Evolutionary conservation across 2,797 vertebrate species (phyloP).

Genomic region (Nothura maculosa): DNA sequence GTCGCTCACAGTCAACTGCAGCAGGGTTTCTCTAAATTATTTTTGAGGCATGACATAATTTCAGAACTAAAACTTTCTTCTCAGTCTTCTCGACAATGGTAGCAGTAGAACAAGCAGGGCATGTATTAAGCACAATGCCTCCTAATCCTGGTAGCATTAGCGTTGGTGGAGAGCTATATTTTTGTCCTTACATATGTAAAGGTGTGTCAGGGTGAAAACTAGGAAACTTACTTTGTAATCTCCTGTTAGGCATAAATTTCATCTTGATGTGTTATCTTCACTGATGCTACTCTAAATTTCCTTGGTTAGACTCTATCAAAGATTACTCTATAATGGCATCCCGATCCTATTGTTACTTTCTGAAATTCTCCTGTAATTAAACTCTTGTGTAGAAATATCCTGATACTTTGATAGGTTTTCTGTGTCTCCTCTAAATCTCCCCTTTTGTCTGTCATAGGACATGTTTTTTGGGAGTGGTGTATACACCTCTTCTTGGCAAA

Average conservation of each 20-base stretch:
- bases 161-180: background rate
- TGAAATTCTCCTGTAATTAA: background rate
- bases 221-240: background rate
- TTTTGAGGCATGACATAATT: background rate
- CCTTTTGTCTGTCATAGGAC: background rate
- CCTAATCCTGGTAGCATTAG: background rate
- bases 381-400: background rate
- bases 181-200: background rate
- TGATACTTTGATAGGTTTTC: background rate
- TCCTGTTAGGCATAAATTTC: background rate
- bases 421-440: background rate
- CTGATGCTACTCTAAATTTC: background rate
- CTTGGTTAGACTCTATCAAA: background rate
- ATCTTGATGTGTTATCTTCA: background rate
- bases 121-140: background rate
- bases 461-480: background rate
- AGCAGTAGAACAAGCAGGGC: background rate
- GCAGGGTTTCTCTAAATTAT: background rate
- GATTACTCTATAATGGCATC: background rate
- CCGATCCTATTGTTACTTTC: background rate
- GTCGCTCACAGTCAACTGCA: conserved; percentile 9
- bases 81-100: background rate
- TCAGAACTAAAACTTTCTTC: background rate
- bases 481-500: background rate
- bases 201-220: background rate